Conservation (phyloP, 2,113 vertebrate species). For the Lichenostomus cassidix region DNA sequence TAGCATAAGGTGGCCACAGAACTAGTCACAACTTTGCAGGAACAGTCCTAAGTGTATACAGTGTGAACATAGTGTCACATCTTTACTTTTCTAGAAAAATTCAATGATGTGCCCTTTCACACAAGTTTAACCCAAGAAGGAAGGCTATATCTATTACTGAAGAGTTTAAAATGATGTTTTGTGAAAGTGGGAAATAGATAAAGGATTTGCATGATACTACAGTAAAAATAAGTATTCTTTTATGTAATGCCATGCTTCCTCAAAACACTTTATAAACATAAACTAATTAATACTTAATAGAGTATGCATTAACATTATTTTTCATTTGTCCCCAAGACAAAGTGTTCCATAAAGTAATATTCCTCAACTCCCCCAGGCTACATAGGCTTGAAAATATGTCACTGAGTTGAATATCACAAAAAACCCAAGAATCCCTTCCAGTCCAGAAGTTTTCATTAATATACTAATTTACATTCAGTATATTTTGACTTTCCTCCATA, state of each 20-base stretch:
- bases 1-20: background rate
- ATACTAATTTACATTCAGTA: background rate
- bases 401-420: background rate
- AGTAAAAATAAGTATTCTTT: background rate
- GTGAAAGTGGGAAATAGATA: background rate
- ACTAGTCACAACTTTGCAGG: background rate
- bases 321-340: background rate
- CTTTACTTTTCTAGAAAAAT: background rate
- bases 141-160: background rate
- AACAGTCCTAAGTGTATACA: background rate
- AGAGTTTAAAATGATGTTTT: background rate
- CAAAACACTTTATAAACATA: background rate
- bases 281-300: background rate
- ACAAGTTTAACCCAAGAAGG: background rate
- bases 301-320: background rate
- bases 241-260: background rate
- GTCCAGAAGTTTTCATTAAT: background rate
- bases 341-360: background rate
- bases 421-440: background rate
- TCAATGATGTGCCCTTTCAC: background rate
- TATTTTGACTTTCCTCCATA: background rate
- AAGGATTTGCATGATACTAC: background rate
- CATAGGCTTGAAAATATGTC: background rate
- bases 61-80: background rate
- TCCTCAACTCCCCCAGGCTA: background rate